Evolutionary conservation across 2,113 vertebrate species (phyloP).

Genomic region (Eulacestoma nigropectus): DNA sequence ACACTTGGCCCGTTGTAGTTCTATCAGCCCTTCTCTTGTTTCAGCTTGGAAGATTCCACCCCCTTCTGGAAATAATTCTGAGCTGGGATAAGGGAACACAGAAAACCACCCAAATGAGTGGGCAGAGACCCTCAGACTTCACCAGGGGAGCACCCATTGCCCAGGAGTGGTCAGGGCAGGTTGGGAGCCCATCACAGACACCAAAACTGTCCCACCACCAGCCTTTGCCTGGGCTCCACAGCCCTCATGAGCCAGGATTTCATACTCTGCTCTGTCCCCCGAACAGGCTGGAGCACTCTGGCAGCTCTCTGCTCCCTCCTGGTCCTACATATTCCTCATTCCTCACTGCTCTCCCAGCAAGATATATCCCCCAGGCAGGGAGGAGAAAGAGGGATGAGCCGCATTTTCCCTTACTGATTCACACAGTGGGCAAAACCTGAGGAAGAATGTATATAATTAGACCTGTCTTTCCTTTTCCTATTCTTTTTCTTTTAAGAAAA

Average conservation of each 20-base stretch:
- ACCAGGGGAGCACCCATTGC: accelerated
- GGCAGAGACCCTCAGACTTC: neutral
- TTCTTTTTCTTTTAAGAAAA: neutral
- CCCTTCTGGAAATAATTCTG: neutral
- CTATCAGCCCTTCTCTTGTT: neutral
- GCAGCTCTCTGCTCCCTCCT: neutral
- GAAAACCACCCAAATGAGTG: neutral
- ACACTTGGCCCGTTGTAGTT: neutral
- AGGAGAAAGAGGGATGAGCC: neutral
- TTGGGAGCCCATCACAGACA: accelerated
- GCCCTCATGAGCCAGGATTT: neutral
- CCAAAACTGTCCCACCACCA: neutral
- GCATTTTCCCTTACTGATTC: neutral
- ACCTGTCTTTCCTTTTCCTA: neutral
- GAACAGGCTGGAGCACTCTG: neutral
- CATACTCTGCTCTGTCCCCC: neutral
- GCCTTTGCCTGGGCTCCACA: neutral
- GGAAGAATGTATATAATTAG: neutral
- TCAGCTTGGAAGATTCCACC: neutral
- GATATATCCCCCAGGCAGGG: neutral
- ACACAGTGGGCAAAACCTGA: neutral
- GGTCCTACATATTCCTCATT: accelerated
- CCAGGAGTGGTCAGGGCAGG: neutral
- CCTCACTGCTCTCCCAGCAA: neutral
- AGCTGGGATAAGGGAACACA: neutral